These are phyloP conservation scores for Brachionus asplanchnoidis DNA, from an alignment of 1,140 invertebrate species.

Conservation along the genomic window DNA sequence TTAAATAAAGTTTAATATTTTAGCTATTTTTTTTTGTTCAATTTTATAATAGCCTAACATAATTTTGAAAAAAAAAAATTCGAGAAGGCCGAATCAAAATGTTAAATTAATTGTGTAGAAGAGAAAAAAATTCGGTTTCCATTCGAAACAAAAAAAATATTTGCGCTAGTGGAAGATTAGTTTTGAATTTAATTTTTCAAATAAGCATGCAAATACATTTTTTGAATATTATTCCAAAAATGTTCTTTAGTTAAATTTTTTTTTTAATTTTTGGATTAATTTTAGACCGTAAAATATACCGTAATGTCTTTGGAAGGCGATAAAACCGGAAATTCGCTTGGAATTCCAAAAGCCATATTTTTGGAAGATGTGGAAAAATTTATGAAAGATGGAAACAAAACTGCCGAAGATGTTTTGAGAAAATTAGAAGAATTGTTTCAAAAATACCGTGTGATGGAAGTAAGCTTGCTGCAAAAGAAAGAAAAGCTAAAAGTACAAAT, in stretches of 20 bases:
- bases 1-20: too few species aligned
- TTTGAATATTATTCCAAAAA: not conserved
- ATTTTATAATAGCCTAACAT: too few species aligned
- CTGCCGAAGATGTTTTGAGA: constrained; percentile 25
- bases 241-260: not conserved
- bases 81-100: not conserved
- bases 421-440: constrained; percentile 24
- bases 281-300: not conserved
- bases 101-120: not conserved
- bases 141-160: constrained; percentile 28
- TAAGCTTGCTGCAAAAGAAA: constrained; percentile 8
- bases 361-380: constrained; percentile 42
- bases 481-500: constrained; percentile 22
- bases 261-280: not conserved
- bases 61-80: too few species aligned
- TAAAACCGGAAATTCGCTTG: constrained; percentile 32
- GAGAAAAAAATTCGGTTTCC: not conserved
- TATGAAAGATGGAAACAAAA: constrained; percentile 21
- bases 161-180: not conserved
- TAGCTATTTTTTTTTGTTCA: too few species aligned
- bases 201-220: not conserved
- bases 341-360: constrained; percentile 42
- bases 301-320: constrained; percentile 26
- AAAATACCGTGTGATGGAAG: constrained; percentile 42
- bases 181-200: not conserved